Conservation (phyloP, 2,888 invertebrate species). For the Perdita meconis region DNA sequence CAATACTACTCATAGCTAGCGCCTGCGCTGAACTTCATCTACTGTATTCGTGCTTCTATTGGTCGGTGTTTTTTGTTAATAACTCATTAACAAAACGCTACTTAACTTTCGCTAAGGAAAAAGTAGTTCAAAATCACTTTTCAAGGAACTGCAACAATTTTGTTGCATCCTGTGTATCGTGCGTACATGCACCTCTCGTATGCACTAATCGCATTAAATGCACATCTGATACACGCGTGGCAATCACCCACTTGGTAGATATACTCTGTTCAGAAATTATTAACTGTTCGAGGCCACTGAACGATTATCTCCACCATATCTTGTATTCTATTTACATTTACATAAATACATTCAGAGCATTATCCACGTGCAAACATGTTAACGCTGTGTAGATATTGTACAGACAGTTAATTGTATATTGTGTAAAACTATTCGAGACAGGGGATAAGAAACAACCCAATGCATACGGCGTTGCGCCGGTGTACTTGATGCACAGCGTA, state of each 20-base stretch:
- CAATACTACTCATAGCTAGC: no score
- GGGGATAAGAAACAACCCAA: not conserved
- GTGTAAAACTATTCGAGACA: not conserved
- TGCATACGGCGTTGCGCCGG: not conserved
- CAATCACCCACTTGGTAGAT: not conserved
- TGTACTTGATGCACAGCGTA: not conserved
- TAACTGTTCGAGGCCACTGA: not conserved
- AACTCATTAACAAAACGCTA: no score
- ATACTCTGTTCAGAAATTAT: not conserved
- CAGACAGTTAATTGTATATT: not conserved
- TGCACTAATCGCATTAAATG: slow-evolving; percentile 34
- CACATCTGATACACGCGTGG: slow-evolving; percentile 18
- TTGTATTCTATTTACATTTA: slow-evolving; percentile 7
- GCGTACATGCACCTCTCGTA: slow-evolving; percentile 21
- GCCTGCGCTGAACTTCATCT: no score
- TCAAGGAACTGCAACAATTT: no score
- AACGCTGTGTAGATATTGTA: not conserved
- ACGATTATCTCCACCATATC: not conserved
- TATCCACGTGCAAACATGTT: slow-evolving; percentile 10
- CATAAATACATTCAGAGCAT: not conserved
- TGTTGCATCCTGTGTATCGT: no score
- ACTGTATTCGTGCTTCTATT: no score
- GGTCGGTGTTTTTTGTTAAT: no score
- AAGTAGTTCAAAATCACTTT: no score
- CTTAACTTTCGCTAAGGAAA: no score